phyloP scores from a whole-genome alignment of 2,113 vertebrate species.

The Ophiodon elongatus region DNA sequence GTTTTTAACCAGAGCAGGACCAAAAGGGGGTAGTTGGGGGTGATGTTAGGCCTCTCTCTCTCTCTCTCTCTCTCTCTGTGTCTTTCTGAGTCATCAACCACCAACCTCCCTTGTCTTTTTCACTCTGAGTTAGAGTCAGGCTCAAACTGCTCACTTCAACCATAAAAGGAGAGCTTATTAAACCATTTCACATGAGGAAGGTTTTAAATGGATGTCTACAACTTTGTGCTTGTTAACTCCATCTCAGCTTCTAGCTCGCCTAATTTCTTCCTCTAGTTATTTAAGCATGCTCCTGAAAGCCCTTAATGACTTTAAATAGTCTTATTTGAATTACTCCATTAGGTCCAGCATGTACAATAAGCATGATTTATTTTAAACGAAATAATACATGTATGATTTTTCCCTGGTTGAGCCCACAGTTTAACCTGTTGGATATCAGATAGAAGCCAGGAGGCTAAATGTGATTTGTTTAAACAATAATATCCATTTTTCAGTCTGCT shows the following conservation, averaged over 20 bases:
- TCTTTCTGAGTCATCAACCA: constrained; percentile 53
- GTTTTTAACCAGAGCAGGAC: constrained; percentile 10
- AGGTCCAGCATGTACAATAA: not conserved
- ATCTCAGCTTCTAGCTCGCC: constrained; percentile 31
- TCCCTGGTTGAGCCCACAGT: not conserved
- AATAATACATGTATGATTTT: not conserved
- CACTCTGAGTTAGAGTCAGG: constrained; percentile 19
- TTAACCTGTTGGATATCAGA: not conserved
- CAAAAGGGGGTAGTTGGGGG: constrained; percentile 29
- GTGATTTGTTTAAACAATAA: not conserved
- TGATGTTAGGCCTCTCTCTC: constrained; percentile 3
- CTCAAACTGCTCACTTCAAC: constrained; percentile 61
- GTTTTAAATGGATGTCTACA: constrained; percentile 41
- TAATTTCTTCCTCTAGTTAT: constrained; percentile 16
- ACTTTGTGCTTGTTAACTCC: constrained; percentile 44
- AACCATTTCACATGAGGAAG: constrained; percentile 52
- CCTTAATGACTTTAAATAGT: constrained; percentile 15
- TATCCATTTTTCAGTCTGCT: not conserved
- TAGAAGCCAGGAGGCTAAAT: not conserved
- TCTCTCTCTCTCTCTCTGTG: constrained; percentile 15
- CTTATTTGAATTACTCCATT: not conserved
- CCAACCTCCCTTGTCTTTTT: constrained; percentile 32
- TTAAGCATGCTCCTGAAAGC: constrained; percentile 15
- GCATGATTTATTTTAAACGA: constrained; percentile 1
- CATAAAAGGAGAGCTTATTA: constrained; percentile 75